Conservation (phyloP, 2,113 vertebrate species). For the Saccopteryx bilineata region DNA sequence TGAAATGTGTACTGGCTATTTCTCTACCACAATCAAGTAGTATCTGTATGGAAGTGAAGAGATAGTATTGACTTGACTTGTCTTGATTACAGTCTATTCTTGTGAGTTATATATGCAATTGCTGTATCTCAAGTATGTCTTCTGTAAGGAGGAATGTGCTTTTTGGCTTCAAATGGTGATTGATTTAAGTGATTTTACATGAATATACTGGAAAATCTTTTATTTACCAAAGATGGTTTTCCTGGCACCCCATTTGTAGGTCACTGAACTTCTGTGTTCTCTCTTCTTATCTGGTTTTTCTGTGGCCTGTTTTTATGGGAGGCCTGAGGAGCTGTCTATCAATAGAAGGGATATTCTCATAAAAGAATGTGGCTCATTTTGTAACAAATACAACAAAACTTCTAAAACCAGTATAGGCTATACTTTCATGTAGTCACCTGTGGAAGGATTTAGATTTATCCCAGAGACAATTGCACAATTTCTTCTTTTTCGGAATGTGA, state of each 20-base stretch:
- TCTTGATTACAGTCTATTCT: slow-evolving; percentile 52
- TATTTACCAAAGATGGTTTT: slow-evolving; percentile 57
- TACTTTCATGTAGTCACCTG: neutral
- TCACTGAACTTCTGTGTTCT: slow-evolving; percentile 41
- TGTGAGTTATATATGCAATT: slow-evolving; percentile 9
- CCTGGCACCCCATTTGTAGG: slow-evolving; percentile 1
- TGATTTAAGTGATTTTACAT: slow-evolving; percentile 61
- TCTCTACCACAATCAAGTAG: neutral
- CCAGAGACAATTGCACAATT: neutral
- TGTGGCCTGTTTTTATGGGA: slow-evolving; percentile 46
- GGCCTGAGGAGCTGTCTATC: slow-evolving; percentile 45
- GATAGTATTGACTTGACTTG: slow-evolving; percentile 34
- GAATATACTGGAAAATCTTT: slow-evolving; percentile 45
- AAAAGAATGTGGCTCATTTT: slow-evolving; percentile 35
- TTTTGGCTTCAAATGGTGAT: slow-evolving; percentile 54
- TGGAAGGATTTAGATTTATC: neutral
- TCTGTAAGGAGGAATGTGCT: slow-evolving; percentile 22
- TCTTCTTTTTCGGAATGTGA: neutral
- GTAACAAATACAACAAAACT: slow-evolving; percentile 17
- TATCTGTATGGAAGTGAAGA: neutral
- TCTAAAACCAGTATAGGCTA: neutral
- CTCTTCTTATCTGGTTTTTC: slow-evolving; percentile 59
- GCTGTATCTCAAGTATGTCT: slow-evolving; percentile 59
- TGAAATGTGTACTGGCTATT: slow-evolving; percentile 47
- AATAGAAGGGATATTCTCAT: slow-evolving; percentile 5